A percentile compares a stretch with the other conserved stretches of the same genome.
Conservation (phyloP, 2,888 invertebrate genomes). For the Conomelus anceps region DNA sequence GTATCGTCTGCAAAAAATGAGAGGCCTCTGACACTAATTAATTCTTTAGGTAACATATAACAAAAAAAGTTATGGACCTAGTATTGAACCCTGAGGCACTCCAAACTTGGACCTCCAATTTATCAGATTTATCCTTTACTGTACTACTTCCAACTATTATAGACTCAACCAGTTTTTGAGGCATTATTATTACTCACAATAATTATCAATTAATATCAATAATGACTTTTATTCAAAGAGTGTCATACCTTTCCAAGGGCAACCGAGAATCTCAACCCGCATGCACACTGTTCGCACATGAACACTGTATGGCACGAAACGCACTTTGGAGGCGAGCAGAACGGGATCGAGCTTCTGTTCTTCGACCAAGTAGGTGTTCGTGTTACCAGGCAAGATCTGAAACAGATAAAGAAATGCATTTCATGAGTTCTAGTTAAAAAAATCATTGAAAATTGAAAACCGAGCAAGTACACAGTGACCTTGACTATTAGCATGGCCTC, state of each 20-base stretch:
- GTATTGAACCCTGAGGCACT: too few species aligned
- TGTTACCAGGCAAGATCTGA: conserved; percentile 76
- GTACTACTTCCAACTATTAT: too few species aligned
- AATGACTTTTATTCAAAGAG: background rate
- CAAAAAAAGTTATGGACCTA: too few species aligned
- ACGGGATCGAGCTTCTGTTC: conserved; percentile 71
- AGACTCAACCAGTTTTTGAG: too few species aligned
- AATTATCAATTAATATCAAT: background rate
- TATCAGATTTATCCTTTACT: too few species aligned
- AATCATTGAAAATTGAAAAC: too few species aligned
- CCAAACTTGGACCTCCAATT: too few species aligned
- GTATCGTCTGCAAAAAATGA: too few species aligned
- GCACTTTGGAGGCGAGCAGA: conserved; percentile 74
- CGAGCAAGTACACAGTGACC: too few species aligned
- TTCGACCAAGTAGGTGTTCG: conserved; percentile 74
- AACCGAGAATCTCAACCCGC: conserved; percentile 84
- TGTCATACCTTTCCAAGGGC: conserved; percentile 69
- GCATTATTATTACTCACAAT: background rate
- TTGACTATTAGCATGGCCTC: too few species aligned
- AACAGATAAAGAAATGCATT: conserved; percentile 37
- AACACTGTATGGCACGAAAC: conserved; percentile 77
- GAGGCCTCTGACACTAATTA: too few species aligned
- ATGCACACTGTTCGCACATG: conserved; percentile 81
- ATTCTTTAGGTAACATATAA: too few species aligned
- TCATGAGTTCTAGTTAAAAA: background rate